A percentile compares a stretch with the other conserved stretches of the same genome.
Evolutionary conservation across 2,113 vertebrate genomes (phyloP).

Genomic region (Rhagologus leucostigma): DNA sequence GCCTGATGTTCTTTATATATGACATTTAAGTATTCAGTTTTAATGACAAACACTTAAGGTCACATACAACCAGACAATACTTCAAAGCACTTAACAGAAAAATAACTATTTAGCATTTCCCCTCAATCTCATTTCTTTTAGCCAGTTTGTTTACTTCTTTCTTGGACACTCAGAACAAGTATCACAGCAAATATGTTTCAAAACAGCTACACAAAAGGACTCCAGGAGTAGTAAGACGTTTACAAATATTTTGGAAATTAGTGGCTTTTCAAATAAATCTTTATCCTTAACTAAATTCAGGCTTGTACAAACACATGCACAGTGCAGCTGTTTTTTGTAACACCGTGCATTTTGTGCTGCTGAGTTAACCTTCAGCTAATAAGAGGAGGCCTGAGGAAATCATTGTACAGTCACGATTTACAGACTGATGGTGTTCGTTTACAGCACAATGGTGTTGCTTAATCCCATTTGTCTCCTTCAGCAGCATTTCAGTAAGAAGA

Average conservation of each 20-base stretch:
- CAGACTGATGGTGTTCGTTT: neutral
- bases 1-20: neutral
- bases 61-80: neutral
- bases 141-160: neutral
- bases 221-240: neutral
- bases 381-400: neutral
- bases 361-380: neutral
- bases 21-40: neutral
- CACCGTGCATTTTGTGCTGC: neutral
- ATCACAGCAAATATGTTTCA: neutral
- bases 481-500: neutral
- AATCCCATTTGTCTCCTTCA: neutral
- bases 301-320: neutral
- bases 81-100: neutral
- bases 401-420: neutral
- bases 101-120: neutral
- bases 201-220: neutral
- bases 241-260: neutral
- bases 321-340: neutral
- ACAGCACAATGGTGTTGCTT: neutral
- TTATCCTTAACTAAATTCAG: neutral
- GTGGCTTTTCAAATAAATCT: neutral
- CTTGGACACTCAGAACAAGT: neutral
- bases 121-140: neutral
- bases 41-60: neutral